A percentile compares a stretch with the other conserved stretches of the same genome.
These are phyloP conservation scores for Agonopterix heracliana DNA, from an alignment of 2,888 invertebrate genomes.

Conservation along the genomic window DNA sequence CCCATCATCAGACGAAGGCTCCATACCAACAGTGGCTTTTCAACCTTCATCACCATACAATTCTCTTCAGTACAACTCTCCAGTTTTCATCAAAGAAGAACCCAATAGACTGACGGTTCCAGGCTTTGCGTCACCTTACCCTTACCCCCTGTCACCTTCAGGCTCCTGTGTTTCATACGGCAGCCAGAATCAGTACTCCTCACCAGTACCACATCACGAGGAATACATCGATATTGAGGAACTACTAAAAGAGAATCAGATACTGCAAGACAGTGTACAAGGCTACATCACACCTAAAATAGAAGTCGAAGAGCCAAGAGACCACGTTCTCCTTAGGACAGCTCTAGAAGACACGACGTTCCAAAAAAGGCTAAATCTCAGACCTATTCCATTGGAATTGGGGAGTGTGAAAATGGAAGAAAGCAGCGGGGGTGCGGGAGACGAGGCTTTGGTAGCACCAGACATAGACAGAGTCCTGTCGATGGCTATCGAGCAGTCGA, in stretches of 20 bases:
- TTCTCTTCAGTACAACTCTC: conserved; percentile 51
- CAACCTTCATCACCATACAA: conserved; percentile 76
- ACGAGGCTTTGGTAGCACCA: conserved; percentile 79
- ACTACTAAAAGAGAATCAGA: conserved; percentile 75
- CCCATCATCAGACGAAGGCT: conserved; percentile 73
- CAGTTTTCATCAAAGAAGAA: conserved; percentile 71
- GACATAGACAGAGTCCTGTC: conserved; percentile 89
- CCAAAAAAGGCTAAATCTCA: conserved; percentile 88
- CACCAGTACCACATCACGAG: conserved; percentile 76
- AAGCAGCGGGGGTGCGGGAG: conserved; percentile 72
- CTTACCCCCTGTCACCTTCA: conserved; percentile 74
- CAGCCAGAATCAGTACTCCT: conserved; percentile 73
- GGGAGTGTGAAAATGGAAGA: conserved; percentile 81
- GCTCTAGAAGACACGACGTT: conserved; percentile 90
- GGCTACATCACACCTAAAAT: conserved; percentile 71
- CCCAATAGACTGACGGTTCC: conserved; percentile 70
- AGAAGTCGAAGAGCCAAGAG: conserved; percentile 75
- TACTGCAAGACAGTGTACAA: conserved; percentile 64
- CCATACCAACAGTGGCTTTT: conserved; percentile 73
- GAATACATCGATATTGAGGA: conserved; percentile 79
- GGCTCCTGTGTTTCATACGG: conserved; percentile 74
- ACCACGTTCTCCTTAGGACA: conserved; percentile 87
- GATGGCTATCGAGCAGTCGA: conserved; percentile 90
- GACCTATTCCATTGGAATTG: conserved; percentile 83
- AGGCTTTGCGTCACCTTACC: conserved; percentile 69